Evolutionary conservation across 2,113 vertebrate genomes (phyloP).

Genomic region (Hyperopisus bebe): DNA sequence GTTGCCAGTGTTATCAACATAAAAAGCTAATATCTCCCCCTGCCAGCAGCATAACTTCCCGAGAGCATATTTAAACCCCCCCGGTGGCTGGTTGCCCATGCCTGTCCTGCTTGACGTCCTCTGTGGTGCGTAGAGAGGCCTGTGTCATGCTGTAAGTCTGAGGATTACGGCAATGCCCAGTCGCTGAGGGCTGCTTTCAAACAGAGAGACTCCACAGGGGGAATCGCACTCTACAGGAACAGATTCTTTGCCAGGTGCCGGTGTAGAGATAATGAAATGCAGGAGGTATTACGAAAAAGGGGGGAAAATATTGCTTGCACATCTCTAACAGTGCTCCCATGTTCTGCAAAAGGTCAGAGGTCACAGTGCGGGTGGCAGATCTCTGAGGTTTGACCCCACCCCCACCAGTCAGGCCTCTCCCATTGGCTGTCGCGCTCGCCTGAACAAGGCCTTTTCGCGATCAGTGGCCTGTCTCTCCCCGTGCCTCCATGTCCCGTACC

Average conservation of each 20-base stretch:
- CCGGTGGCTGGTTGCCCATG: background rate
- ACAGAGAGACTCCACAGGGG: background rate
- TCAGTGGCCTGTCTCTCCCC: background rate
- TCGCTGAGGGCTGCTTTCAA: background rate
- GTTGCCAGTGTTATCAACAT: background rate
- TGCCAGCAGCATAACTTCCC: slow-evolving; percentile 28
- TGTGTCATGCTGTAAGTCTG: background rate
- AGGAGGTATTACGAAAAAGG: background rate
- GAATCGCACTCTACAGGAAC: background rate
- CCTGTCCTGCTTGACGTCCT: background rate
- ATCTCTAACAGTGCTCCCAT: background rate
- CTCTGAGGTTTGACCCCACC: background rate
- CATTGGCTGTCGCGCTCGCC: background rate
- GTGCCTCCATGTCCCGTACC: background rate
- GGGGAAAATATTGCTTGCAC: background rate
- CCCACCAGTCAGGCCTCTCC: background rate
- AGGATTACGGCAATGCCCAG: background rate
- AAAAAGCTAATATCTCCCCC: slow-evolving; percentile 20
- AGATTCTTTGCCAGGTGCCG: background rate
- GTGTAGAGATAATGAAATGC: background rate
- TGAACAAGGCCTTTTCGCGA: background rate
- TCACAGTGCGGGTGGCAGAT: background rate
- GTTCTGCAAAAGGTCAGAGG: slow-evolving; percentile 2
- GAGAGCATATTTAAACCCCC: background rate
- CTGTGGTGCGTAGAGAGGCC: background rate